Evolutionary conservation across 2,797 vertebrate genomes (phyloP), one percentile per base, ranked within the genome.

Genomic region (Gobio occitaniae): DNA sequence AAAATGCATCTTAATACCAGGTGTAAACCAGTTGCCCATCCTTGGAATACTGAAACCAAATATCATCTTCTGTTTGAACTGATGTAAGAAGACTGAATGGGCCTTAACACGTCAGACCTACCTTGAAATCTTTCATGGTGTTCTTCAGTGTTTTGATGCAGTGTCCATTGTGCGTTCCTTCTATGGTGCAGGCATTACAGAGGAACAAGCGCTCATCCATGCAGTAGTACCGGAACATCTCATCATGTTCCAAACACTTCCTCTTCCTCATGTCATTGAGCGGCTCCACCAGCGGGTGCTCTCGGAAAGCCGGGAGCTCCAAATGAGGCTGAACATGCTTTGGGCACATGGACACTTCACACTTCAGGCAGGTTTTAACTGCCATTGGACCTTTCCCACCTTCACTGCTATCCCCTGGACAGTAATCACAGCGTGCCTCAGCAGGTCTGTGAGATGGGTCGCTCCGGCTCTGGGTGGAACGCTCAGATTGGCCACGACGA

Each of bases 271-370:
- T 87, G 91, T 96, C 93, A 0, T 75, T 87, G 66, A 95, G 86
- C 0, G 95, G 95, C 8, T 95, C 95, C 0, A 92, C 93, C 78
- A 96, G 92, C 0, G 89, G 93, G 84, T 96, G 95, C n/a, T 94
- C 92, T 1, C 93, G 89, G 78, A 96, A 95, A 0, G 93, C 95
- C 0, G 93, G 94, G 32, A 95, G 91, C 36, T 95, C 94, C 82
- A 95, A 91, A 82, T 96, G 95, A 5, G 94, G 94, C 88, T 89
- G 92, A 0, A 95, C 87, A 7, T 96, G 95, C 74, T 94, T 91
- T 79, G 88, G 84, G 70, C 95, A 96, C 95, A 96, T 95, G 0
- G 94, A 95, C 90, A 96, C 95, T 90, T 96, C 95, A 2, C 95
- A 96, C 80, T 96, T 95, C 86, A 96, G 91, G 69, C 95, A 96